phyloP scores from a whole-genome alignment of 1,140 invertebrate genomes.

The Brachionus calyciflorus region DNA sequence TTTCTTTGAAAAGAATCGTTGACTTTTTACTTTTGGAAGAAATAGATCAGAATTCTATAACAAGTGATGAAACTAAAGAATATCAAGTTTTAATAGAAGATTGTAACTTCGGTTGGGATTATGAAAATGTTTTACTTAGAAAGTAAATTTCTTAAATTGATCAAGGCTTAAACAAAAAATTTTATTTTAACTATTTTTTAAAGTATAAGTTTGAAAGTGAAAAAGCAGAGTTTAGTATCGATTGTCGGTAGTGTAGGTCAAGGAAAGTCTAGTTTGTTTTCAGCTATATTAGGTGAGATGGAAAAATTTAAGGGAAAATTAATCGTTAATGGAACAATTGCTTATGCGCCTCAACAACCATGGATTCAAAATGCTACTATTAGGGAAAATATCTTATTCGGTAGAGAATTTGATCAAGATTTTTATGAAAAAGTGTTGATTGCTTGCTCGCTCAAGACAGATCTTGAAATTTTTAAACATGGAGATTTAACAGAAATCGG shows the following conservation, averaged over 20 bases:
- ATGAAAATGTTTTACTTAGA: background rate
- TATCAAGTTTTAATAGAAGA: background rate
- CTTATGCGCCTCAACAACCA: constrained; percentile 69
- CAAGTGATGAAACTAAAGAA: background rate
- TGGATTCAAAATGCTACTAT: constrained; percentile 69
- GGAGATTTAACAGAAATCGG: constrained; percentile 49
- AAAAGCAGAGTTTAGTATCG: constrained; percentile 65
- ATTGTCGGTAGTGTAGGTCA: constrained; percentile 82
- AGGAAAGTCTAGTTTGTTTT: constrained; percentile 82
- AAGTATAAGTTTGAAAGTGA: constrained; percentile 30
- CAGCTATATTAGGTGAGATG: constrained; percentile 84
- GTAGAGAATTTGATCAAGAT: constrained; percentile 61
- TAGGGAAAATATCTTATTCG: constrained; percentile 70
- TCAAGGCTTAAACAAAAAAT: too few relatives aligned
- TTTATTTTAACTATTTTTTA: constrained; percentile 54
- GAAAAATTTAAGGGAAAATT: constrained; percentile 72
- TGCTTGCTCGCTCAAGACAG: constrained; percentile 58
- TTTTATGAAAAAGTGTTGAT: constrained; percentile 62
- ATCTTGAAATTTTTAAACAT: constrained; percentile 48
- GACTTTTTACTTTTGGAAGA: constrained; percentile 30
- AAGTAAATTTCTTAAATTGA: constrained; percentile 41
- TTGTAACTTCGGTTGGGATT: constrained; percentile 35
- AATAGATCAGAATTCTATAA: constrained; percentile 3
- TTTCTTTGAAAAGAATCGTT: constrained; percentile 17
- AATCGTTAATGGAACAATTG: constrained; percentile 74